Percentiles rank a stretch among this genome's conserved stretches.
Evolutionary conservation across 2,888 invertebrate genomes (phyloP).

Genomic region (Hedya salicella): DNA sequence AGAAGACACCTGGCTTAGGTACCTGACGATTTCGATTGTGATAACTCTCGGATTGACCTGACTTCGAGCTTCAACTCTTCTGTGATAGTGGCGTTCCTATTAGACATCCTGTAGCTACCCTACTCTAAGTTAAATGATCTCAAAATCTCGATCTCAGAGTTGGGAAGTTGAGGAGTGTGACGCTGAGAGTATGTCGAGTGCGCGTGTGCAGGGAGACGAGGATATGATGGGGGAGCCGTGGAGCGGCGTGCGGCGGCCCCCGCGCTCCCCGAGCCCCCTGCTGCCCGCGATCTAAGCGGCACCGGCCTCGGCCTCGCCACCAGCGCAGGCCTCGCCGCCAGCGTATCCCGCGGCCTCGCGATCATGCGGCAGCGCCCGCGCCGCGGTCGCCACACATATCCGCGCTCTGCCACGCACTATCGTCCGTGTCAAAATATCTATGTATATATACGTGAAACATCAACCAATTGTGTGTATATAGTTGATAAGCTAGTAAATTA

Average conservation of each 20-base stretch:
- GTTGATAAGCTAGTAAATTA: conserved; percentile 24
- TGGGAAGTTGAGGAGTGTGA: conserved; percentile 84
- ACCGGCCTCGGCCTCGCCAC: conserved; percentile 31
- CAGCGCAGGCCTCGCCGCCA: conserved; percentile 49
- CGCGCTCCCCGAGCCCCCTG: conserved; percentile 78
- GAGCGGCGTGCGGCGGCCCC: conserved; percentile 75
- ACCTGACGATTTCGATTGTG: neutral
- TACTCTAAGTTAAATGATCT: conserved; percentile 75
- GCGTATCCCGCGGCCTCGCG: conserved; percentile 44
- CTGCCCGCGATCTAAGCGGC: conserved; percentile 72
- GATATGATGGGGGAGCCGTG: conserved; percentile 86
- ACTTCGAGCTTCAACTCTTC: conserved; percentile 51
- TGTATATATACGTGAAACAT: conserved; percentile 52
- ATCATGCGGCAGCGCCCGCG: conserved; percentile 25
- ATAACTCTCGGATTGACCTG: conserved; percentile 44
- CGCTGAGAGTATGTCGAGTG: conserved; percentile 85
- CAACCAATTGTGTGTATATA: conserved; percentile 41
- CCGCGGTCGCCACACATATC: conserved; percentile 59
- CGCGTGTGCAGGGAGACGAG: conserved; percentile 86
- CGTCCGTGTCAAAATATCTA: conserved; percentile 51
- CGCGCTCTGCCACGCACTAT: conserved; percentile 54
- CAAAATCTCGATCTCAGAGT: conserved; percentile 83
- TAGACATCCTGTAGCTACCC: conserved; percentile 59
- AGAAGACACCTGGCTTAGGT: neutral
- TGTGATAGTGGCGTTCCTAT: conserved; percentile 58